These are phyloP conservation scores for Pyrgus malvae DNA, from an alignment of 2,888 invertebrate genomes.

Conservation along the genomic window DNA sequence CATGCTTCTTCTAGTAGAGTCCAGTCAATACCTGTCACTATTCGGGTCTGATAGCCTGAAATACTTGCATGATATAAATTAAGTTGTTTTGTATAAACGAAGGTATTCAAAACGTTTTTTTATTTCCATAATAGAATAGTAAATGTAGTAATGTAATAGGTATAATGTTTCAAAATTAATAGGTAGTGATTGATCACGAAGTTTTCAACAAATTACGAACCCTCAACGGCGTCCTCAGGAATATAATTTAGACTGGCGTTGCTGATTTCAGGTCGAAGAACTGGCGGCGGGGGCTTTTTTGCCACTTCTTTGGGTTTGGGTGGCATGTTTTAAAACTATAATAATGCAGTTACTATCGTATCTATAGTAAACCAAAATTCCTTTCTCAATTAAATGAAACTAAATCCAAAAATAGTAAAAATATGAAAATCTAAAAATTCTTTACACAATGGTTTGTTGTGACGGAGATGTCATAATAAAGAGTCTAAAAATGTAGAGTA, in stretches of 20 bases:
- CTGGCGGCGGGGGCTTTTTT: slow-evolving; percentile 48
- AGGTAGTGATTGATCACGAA: too few relatives aligned
- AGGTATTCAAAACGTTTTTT: background rate
- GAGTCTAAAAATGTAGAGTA: too few relatives aligned
- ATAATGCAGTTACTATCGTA: background rate
- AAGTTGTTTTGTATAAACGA: background rate
- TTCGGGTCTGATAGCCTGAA: slow-evolving; percentile 63
- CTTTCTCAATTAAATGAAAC: too few relatives aligned
- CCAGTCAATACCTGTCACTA: slow-evolving; percentile 64
- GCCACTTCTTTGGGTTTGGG: slow-evolving; percentile 51
- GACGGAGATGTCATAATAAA: too few relatives aligned
- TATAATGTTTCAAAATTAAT: too few relatives aligned
- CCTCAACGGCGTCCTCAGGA: slow-evolving; percentile 59
- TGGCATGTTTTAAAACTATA: slow-evolving; percentile 44
- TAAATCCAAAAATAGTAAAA: too few relatives aligned
- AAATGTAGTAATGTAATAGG: too few relatives aligned
- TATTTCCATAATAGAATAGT: too few relatives aligned
- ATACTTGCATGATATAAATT: background rate
- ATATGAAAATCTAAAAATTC: too few relatives aligned
- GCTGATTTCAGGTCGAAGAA: slow-evolving; percentile 56
- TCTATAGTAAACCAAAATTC: too few relatives aligned
- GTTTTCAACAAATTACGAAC: slow-evolving; percentile 42
- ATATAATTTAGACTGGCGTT: slow-evolving; percentile 56
- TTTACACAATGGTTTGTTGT: too few relatives aligned
- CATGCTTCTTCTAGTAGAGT: slow-evolving; percentile 52